A percentile compares a stretch with the other conserved stretches of the same genome.
Conservation (phyloP, 92 coral and sea anemone species). For the Palythoa grandiflora region DNA sequence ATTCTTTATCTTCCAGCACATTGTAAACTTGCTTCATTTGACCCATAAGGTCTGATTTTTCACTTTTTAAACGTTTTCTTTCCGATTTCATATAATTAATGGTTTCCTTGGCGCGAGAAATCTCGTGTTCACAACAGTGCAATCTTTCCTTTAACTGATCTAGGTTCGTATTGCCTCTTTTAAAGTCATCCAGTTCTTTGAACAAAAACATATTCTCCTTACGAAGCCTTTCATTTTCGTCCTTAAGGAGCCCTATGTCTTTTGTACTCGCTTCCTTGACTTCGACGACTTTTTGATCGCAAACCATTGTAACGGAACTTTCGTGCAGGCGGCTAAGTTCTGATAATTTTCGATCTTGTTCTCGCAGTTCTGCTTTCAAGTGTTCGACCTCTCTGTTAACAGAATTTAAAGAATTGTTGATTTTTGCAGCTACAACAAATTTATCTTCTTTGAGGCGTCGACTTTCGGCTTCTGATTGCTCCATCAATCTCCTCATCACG, state of each 20-base stretch:
- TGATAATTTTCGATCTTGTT: slow-evolving; percentile 91
- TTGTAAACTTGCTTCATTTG: slow-evolving; percentile 95
- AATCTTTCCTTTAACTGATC: slow-evolving; percentile 88
- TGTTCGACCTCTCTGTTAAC: slow-evolving; percentile 97
- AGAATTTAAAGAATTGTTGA: slow-evolving; percentile 87
- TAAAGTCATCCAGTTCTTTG: slow-evolving; percentile 80
- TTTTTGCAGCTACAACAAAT: slow-evolving; percentile 88
- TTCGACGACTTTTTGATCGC: slow-evolving; percentile 45
- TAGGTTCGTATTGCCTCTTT: slow-evolving; percentile 80
- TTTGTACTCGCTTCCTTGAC: slow-evolving; percentile 41
- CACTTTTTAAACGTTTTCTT: slow-evolving; percentile 90
- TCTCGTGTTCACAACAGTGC: slow-evolving; percentile 93
- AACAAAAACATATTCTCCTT: slow-evolving; percentile 84
- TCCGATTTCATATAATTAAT: slow-evolving; percentile 93
- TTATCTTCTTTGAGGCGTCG: slow-evolving; percentile 94
- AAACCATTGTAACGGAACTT: background rate
- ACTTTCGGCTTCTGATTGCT: slow-evolving; percentile 95
- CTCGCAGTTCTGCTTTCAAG: slow-evolving; percentile 89
- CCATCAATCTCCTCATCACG: slow-evolving; percentile 98
- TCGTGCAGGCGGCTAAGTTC: slow-evolving; percentile 63
- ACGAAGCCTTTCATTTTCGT: slow-evolving; percentile 84
- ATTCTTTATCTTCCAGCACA: slow-evolving; percentile 90
- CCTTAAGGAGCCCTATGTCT: slow-evolving; percentile 65
- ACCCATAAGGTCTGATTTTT: slow-evolving; percentile 84
- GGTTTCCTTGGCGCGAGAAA: slow-evolving; percentile 93